Conservation (phyloP, 2,113 vertebrate genomes). For the Scartelaos histophorus region DNA sequence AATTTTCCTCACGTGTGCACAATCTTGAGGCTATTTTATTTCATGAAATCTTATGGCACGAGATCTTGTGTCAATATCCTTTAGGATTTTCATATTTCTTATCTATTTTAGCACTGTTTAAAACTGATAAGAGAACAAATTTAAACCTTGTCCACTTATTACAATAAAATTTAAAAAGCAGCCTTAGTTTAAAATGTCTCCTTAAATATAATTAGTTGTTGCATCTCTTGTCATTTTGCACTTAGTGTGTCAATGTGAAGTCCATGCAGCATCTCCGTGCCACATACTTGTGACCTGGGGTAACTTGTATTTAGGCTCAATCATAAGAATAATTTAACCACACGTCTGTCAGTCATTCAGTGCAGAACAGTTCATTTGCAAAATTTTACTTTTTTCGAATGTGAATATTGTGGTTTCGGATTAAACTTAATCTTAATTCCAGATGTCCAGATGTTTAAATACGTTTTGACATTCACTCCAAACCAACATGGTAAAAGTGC, state of each 20-base stretch:
- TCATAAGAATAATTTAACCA: not conserved
- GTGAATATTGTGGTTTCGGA: not conserved
- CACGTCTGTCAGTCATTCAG: not conserved
- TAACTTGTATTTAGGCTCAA: not conserved
- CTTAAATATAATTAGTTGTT: not conserved
- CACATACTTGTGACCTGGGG: not conserved
- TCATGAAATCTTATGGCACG: no score
- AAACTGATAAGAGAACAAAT: not conserved
- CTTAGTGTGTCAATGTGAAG: not conserved
- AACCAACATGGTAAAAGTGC: constrained; percentile 9
- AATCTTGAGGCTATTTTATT: not conserved
- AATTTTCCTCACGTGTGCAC: no score
- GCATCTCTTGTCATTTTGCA: not conserved
- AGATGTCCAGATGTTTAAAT: constrained; percentile 21
- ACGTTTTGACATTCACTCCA: not conserved
- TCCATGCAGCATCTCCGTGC: not conserved
- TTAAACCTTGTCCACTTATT: not conserved
- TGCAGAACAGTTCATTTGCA: not conserved
- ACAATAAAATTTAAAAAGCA: no score
- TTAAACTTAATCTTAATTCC: not conserved
- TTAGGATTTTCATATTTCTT: no score
- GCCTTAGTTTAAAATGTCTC: no score
- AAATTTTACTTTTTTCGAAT: not conserved
- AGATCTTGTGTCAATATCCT: not conserved
- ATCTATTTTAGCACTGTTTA: not conserved